phyloP scores from a whole-genome alignment of 2,888 invertebrate species.

The Hirtodrosophila duncani region DNA sequence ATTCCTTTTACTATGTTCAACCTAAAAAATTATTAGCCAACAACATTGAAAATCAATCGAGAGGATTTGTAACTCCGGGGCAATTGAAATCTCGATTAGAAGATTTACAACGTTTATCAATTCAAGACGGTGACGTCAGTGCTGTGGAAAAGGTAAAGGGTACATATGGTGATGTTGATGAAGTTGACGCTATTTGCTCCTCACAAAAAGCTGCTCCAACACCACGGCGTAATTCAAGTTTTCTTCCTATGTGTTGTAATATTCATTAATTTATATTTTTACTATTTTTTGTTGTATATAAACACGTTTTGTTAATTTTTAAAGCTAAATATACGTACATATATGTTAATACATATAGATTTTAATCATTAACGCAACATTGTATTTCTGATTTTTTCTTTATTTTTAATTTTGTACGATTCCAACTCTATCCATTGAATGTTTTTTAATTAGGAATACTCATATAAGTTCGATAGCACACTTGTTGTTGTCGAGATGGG shows the following conservation, averaged over 20 bases:
- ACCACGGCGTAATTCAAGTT: conserved; percentile 44
- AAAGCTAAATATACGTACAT: too few species aligned
- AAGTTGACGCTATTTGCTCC: conserved; percentile 56
- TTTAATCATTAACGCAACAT: too few species aligned
- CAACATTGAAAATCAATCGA: conserved; percentile 39
- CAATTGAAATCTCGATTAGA: conserved; percentile 83
- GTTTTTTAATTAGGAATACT: too few species aligned
- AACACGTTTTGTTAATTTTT: conserved; percentile 16
- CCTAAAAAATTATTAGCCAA: neutral
- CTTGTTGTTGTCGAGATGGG: too few species aligned
- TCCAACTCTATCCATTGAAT: too few species aligned
- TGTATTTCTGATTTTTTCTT: too few species aligned
- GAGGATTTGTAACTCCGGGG: conserved; percentile 81
- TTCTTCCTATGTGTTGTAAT: conserved; percentile 68
- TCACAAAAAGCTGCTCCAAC: conserved; percentile 33
- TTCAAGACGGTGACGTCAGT: conserved; percentile 42
- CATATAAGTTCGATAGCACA: too few species aligned
- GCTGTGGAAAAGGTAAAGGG: conserved; percentile 46
- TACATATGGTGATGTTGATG: conserved; percentile 73
- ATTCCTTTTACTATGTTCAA: neutral
- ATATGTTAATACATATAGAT: too few species aligned
- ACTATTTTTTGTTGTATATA: conserved; percentile 22
- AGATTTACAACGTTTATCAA: conserved; percentile 70
- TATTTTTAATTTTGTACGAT: too few species aligned
- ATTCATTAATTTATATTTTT: conserved; percentile 58